phyloP scores from a whole-genome alignment of 2,888 invertebrate genomes.

The Timema cristinae region DNA sequence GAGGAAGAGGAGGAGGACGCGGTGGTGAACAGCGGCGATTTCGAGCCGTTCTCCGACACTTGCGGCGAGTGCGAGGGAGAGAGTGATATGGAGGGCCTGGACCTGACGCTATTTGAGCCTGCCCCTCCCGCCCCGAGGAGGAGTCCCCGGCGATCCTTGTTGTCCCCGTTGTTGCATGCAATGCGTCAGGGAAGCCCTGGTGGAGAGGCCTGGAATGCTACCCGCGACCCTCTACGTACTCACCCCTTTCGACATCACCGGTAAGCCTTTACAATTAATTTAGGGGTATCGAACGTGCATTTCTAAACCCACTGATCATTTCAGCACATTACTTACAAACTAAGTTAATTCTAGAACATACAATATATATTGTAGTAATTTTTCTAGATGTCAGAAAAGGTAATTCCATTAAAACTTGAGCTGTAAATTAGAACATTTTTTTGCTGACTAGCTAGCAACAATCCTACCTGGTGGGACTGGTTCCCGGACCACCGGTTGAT shows the following conservation, averaged over 20 bases:
- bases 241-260: conserved; percentile 12
- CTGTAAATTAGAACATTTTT: too few species aligned
- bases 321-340: too few species aligned
- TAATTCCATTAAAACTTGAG: too few species aligned
- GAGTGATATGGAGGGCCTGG: conserved; percentile 62
- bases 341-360: too few species aligned
- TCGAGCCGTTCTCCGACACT: conserved; percentile 53
- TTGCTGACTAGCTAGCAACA: too few species aligned
- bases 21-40: conserved; percentile 38
- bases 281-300: too few species aligned
- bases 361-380: too few species aligned
- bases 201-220: conserved; percentile 19
- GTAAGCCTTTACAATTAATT: not conserved
- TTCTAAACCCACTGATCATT: too few species aligned
- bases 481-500: too few species aligned
- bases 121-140: conserved; percentile 41
- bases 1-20: conserved; percentile 13
- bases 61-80: conserved; percentile 33
- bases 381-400: too few species aligned
- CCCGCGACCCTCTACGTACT: conserved; percentile 27
- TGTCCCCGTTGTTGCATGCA: conserved; percentile 22
- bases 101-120: conserved; percentile 62
- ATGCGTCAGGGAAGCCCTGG: conserved; percentile 9
- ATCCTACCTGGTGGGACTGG: too few species aligned
- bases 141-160: conserved; percentile 48